Evolutionary conservation across 2,888 invertebrate genomes (phyloP).

Genomic region (Dryococelus australis): DNA sequence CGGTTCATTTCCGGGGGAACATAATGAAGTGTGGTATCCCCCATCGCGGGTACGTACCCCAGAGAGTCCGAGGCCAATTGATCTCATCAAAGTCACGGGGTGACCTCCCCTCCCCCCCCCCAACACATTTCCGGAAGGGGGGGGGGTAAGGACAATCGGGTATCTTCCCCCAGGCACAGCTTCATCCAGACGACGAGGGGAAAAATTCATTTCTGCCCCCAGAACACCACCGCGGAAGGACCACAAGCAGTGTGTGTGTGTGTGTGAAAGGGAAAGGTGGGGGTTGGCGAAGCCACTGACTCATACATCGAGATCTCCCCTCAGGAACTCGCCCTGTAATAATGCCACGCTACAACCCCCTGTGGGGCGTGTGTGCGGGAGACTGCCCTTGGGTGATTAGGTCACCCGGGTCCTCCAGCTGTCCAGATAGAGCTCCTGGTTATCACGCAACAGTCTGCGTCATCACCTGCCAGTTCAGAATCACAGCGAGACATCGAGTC

Average conservation of each 20-base stretch:
- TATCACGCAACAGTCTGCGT: too few species aligned
- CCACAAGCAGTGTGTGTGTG: background rate
- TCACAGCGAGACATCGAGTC: too few species aligned
- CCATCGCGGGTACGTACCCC: too few species aligned
- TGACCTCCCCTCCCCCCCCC: background rate
- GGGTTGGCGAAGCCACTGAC: background rate
- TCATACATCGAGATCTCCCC: background rate
- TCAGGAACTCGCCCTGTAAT: background rate
- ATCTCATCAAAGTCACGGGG: background rate
- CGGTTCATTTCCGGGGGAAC: too few species aligned
- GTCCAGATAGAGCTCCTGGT: background rate
- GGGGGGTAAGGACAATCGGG: background rate
- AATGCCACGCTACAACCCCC: background rate
- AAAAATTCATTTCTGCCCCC: constrained; percentile 1
- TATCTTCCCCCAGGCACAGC: background rate
- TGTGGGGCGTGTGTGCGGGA: background rate
- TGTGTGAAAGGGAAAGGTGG: background rate
- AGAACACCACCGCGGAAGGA: background rate
- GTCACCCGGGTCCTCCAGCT: background rate
- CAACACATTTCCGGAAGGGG: background rate
- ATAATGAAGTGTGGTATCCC: too few species aligned
- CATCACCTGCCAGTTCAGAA: too few species aligned
- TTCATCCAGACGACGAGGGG: background rate
- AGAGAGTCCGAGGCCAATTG: background rate
- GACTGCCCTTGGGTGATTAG: background rate